Evolutionary conservation across 2,888 invertebrate species (phyloP).

Genomic region (Chouioia cunea): DNA sequence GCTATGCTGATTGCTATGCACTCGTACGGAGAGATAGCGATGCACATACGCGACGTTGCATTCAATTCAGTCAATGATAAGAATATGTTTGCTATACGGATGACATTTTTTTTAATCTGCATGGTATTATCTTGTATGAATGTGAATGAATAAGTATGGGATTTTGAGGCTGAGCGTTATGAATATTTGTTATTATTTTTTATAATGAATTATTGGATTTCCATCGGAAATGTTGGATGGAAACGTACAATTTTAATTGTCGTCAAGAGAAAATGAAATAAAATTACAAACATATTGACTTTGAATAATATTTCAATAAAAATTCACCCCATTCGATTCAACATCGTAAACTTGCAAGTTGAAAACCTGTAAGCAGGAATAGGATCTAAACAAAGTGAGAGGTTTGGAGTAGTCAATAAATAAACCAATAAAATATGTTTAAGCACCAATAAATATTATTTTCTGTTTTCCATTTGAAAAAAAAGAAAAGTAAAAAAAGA

Average conservation of each 20-base stretch:
- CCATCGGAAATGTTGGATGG: neutral
- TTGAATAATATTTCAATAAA: too few species aligned
- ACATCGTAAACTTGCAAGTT: too few species aligned
- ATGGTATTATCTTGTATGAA: too few species aligned
- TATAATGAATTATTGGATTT: neutral
- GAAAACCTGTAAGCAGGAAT: too few species aligned
- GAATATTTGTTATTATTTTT: conserved; percentile 18
- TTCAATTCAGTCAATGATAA: conserved; percentile 2
- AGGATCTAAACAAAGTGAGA: neutral
- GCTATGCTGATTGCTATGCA: conserved; percentile 23
- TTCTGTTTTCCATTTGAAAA: conserved; percentile 30
- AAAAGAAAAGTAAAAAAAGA: conserved; percentile 1
- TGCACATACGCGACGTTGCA: conserved; percentile 1
- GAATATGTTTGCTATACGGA: too few species aligned
- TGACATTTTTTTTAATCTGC: too few species aligned
- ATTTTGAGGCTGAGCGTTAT: too few species aligned
- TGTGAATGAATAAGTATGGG: too few species aligned
- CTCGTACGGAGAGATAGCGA: neutral
- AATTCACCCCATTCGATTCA: too few species aligned
- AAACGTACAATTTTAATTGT: neutral
- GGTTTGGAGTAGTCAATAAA: conserved; percentile 26
- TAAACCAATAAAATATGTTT: conserved; percentile 12
- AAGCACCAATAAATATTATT: conserved; percentile 48
- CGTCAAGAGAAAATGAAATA: neutral
- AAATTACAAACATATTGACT: neutral